Percentiles rank a stretch among this genome's conserved stretches.
Evolutionary conservation across 30 jellyfish, hydroid and myxozoan genomes (phyloP).

Genomic region (Aurelia coerulea): DNA sequence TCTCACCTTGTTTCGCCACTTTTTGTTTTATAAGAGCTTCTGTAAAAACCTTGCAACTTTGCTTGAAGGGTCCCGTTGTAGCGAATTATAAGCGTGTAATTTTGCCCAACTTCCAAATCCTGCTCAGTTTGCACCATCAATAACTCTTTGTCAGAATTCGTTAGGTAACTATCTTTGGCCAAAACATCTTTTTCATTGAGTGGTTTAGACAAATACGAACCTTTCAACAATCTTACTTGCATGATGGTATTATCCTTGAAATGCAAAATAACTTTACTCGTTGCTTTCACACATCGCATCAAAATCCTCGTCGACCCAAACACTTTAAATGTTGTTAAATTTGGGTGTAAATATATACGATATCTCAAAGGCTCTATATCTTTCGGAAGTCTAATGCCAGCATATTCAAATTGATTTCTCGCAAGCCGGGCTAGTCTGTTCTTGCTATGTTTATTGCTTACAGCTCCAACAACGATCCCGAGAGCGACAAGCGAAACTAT

Average conservation of each 20-base stretch:
- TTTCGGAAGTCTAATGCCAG: slow-evolving; percentile 75
- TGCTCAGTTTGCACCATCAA: slow-evolving; percentile 46
- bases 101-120: slow-evolving; percentile 44
- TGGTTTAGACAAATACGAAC: slow-evolving; percentile 32
- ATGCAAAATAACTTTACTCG: slow-evolving; percentile 73
- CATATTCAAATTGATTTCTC: slow-evolving; percentile 63
- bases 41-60: slow-evolving; percentile 91
- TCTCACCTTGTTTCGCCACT: slow-evolving; percentile 83
- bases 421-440: slow-evolving; percentile 44
- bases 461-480: slow-evolving; percentile 92
- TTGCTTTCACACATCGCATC: slow-evolving; percentile 54
- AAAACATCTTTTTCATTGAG: slow-evolving; percentile 23
- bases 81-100: slow-evolving; percentile 63
- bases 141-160: slow-evolving; percentile 65
- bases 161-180: slow-evolving; percentile 11
- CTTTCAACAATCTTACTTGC: slow-evolving; percentile 24
- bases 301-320: slow-evolving; percentile 81
- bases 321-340: slow-evolving; percentile 76
- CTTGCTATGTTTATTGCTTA: slow-evolving; percentile 51
- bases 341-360: slow-evolving; percentile 86
- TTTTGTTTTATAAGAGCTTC: slow-evolving; percentile 87
- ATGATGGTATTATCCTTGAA: slow-evolving; percentile 58
- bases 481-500: slow-evolving; percentile 66
- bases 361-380: slow-evolving; percentile 78
- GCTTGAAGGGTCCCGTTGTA: slow-evolving; percentile 83